phyloP scores from a whole-genome alignment of 2,888 invertebrate species.

The Aromia moschata region DNA sequence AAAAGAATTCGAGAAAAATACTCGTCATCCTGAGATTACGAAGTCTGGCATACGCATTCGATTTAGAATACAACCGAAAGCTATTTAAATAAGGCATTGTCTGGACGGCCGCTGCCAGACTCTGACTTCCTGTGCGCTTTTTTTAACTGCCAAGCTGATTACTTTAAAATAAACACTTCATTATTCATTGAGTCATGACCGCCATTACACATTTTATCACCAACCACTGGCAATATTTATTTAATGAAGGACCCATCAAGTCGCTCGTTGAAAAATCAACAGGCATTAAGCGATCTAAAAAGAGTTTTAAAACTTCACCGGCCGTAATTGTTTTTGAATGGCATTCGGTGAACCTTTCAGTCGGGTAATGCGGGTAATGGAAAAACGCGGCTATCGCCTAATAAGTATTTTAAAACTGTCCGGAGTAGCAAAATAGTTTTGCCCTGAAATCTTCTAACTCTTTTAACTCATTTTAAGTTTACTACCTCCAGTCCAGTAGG shows the following conservation, averaged over 20 bases:
- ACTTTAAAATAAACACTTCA: constrained; percentile 24
- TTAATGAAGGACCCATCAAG: constrained; percentile 17
- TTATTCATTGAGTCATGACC: constrained; percentile 19
- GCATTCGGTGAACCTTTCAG: neutral
- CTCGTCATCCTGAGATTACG: constrained; percentile 1
- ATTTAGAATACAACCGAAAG: constrained; percentile 7
- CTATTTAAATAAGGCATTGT: constrained; percentile 19
- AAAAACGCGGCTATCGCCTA: too few species aligned
- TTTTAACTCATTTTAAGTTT: too few species aligned
- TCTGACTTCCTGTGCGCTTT: constrained; percentile 22
- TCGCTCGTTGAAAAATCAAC: neutral
- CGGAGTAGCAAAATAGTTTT: too few species aligned
- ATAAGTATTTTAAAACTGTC: too few species aligned
- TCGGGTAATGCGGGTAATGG: too few species aligned
- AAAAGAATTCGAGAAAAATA: neutral
- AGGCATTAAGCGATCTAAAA: neutral
- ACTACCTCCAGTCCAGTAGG: too few species aligned
- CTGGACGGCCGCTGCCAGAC: constrained; percentile 13
- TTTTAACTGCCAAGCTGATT: constrained; percentile 23
- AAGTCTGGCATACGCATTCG: constrained; percentile 7
- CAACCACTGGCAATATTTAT: constrained; percentile 16
- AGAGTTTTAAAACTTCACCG: neutral
- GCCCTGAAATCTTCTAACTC: too few species aligned
- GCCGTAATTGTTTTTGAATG: neutral
- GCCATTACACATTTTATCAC: constrained; percentile 20